Evolutionary conservation across 2,888 invertebrate species (phyloP).

Genomic region (Poecilobothrus nobilitatus): DNA sequence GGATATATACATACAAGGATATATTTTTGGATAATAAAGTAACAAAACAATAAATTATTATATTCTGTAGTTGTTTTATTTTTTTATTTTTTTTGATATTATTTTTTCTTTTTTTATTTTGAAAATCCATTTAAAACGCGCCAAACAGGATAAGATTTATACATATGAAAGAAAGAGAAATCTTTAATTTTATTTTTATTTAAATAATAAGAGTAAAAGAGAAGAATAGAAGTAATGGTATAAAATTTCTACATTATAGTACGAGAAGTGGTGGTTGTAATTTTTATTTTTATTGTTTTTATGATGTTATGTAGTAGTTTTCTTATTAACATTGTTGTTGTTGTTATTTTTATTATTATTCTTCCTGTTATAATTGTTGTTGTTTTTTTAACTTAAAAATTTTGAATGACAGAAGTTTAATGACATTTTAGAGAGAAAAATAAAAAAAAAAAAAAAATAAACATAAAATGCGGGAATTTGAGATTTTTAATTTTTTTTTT

Average conservation of each 20-base stretch:
- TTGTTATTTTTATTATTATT: too few species aligned
- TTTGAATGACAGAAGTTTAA: slow-evolving; percentile 6
- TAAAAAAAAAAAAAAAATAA: neutral
- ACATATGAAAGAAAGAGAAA: too few species aligned
- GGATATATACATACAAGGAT: neutral
- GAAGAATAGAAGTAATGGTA: too few species aligned
- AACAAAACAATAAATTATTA: slow-evolving; percentile 1
- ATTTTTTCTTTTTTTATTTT: too few species aligned
- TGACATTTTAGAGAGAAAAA: neutral
- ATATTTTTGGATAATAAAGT: neutral
- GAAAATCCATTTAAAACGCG: too few species aligned
- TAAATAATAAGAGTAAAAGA: too few species aligned
- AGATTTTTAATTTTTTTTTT: neutral
- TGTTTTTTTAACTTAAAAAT: neutral
- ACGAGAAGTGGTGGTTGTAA: neutral
- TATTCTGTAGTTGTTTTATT: neutral
- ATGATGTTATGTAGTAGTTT: too few species aligned
- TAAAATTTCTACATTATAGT: too few species aligned
- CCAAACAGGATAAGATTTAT: too few species aligned
- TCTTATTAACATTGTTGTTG: too few species aligned
- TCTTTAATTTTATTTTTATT: too few species aligned
- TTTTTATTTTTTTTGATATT: too few species aligned
- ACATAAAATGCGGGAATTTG: neutral
- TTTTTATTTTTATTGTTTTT: neutral
- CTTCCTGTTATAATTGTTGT: neutral